Evolutionary conservation across 2,888 invertebrate species (phyloP).

Genomic region (Lycophotia porphyrea): DNA sequence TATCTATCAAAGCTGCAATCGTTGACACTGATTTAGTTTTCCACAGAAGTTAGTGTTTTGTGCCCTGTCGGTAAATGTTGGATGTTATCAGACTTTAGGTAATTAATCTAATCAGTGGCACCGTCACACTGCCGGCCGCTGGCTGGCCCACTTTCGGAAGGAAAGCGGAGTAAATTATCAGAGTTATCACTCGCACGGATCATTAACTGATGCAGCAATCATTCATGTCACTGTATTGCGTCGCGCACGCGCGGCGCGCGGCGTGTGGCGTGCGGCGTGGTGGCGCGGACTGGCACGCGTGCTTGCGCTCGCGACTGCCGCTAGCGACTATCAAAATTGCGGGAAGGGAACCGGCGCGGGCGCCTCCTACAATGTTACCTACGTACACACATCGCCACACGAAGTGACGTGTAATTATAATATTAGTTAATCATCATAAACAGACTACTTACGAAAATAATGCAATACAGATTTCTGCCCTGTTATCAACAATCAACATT

Average conservation of each 20-base stretch:
- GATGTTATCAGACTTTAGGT: constrained; percentile 11
- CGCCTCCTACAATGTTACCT: constrained; percentile 42
- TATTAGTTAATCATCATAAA: background rate
- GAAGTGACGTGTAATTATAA: constrained; percentile 10
- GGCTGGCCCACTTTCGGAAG: constrained; percentile 69
- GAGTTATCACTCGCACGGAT: constrained; percentile 74
- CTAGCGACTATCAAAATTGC: constrained; percentile 77
- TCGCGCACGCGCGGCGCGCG: constrained; percentile 21
- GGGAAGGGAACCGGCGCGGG: constrained; percentile 70
- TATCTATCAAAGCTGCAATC: constrained; percentile 1
- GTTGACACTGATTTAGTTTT: constrained; percentile 11
- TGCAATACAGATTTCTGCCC: background rate
- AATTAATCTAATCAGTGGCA: constrained; percentile 70
- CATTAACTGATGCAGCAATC: constrained; percentile 68
- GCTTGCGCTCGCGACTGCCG: constrained; percentile 68
- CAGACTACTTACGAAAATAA: constrained; percentile 1
- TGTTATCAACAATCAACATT: constrained; percentile 3
- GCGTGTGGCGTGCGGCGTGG: constrained; percentile 6
- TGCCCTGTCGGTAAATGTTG: constrained; percentile 13
- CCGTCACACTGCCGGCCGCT: constrained; percentile 31
- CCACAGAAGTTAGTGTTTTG: constrained; percentile 20
- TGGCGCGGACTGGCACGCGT: constrained; percentile 57
- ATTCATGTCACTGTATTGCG: constrained; percentile 63
- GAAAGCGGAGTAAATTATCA: constrained; percentile 63
- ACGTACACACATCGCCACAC: background rate